A percentile compares a stretch with the other conserved stretches of the same genome.
phyloP scores from a whole-genome alignment of 1,140 invertebrate species.

The Zaprionus lachaisei region DNA sequence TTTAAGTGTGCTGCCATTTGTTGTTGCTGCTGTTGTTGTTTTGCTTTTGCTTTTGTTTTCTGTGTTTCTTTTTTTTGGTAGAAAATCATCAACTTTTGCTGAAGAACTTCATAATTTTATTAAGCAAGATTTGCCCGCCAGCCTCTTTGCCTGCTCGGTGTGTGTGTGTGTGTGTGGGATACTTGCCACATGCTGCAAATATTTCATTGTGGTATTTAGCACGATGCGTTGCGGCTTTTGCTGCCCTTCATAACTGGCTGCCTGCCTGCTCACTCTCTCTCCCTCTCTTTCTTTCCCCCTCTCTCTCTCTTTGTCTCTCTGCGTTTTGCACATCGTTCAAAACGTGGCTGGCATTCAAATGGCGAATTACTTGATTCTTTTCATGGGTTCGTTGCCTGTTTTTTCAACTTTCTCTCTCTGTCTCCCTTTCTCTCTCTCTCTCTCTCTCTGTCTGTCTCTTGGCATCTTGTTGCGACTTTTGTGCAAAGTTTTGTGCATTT shows the following conservation, averaged over 20 bases:
- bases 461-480: slow-evolving; percentile 25
- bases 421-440: not conserved
- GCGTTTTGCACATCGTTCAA: slow-evolving; percentile 66
- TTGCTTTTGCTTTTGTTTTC: slow-evolving; percentile 7
- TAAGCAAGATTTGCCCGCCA: slow-evolving; percentile 47
- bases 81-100: slow-evolving; percentile 51
- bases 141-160: not conserved
- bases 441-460: not conserved
- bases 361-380: slow-evolving; percentile 30
- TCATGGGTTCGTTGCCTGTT: slow-evolving; percentile 9
- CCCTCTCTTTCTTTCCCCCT: not conserved
- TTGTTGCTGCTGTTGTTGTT: slow-evolving; percentile 12
- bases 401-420: slow-evolving; percentile 9
- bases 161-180: slow-evolving; percentile 34
- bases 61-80: slow-evolving; percentile 1
- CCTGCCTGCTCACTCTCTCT: not conserved
- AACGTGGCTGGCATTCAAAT: slow-evolving; percentile 72
- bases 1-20: slow-evolving; percentile 49
- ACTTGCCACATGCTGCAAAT: slow-evolving; percentile 65
- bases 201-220: slow-evolving; percentile 52
- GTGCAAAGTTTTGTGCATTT: slow-evolving; percentile 42
- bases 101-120: slow-evolving; percentile 68
- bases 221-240: slow-evolving; percentile 35
- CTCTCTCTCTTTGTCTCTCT: not conserved
- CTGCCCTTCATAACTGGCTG: not conserved